phyloP scores from a whole-genome alignment of 2,113 vertebrate species.

The Sylvilagus bachmani region DNA sequence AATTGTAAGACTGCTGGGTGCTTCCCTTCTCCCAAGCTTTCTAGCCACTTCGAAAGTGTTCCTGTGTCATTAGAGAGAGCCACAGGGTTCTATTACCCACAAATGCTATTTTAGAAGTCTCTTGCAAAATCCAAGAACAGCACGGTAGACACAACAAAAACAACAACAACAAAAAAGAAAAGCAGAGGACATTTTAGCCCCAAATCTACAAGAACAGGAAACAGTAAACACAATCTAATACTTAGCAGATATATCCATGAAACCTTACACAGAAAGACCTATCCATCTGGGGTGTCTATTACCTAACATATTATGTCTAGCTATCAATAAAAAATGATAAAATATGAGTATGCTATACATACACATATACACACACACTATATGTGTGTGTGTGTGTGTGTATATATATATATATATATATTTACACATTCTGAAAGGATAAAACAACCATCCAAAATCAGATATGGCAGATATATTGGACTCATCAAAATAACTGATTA shows the following conservation, averaged over 20 bases:
- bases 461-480: no score
- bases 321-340: background rate
- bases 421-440: background rate
- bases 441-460: background rate
- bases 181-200: background rate
- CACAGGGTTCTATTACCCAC: background rate
- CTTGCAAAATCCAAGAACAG: background rate
- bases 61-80: rapidly evolving
- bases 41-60: rapidly evolving
- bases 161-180: no score
- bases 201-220: background rate
- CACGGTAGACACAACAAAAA: background rate
- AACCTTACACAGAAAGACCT: background rate
- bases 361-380: no score
- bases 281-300: background rate
- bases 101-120: background rate
- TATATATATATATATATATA: no score
- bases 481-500: background rate
- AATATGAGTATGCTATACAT: no score
- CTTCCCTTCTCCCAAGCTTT: background rate
- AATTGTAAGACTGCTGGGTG: no score
- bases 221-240: background rate
- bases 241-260: background rate
- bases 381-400: no score
- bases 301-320: background rate